Evolutionary conservation across 2,797 vertebrate species (phyloP).

Genomic region (Phoxinus dragarum): DNA sequence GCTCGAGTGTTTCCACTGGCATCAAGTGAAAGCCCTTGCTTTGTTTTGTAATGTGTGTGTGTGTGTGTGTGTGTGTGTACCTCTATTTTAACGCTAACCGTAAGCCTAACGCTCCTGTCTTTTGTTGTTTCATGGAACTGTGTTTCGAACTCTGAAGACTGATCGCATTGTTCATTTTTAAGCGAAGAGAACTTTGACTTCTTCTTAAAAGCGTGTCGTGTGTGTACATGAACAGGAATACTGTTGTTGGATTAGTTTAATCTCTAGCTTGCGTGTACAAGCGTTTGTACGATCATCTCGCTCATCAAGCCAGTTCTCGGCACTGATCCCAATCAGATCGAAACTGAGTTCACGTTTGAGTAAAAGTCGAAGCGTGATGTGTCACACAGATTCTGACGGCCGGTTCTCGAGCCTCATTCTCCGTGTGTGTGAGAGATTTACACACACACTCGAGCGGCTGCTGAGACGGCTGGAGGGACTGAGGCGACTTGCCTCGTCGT

Average conservation of each 20-base stretch:
- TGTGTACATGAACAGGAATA: background rate
- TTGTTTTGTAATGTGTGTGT: conserved; percentile 13
- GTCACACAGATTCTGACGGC: background rate
- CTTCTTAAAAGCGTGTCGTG: background rate
- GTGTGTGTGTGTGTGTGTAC: background rate
- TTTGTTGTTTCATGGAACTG: conserved; percentile 4
- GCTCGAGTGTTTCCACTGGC: background rate
- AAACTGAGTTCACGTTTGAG: background rate
- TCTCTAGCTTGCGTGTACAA: background rate
- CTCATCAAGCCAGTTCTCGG: background rate
- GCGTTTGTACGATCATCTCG: background rate
- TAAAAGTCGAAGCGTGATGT: background rate
- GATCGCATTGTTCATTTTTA: background rate
- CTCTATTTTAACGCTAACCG: background rate
- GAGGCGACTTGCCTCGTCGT: conserved; percentile 79
- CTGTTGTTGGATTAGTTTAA: background rate
- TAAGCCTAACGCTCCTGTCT: conserved; percentile 3
- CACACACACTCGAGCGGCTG: conserved; percentile 4
- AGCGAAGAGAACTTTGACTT: background rate
- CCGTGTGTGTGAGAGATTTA: background rate
- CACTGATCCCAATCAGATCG: background rate
- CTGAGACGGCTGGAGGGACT: conserved; percentile 50
- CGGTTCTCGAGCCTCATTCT: background rate
- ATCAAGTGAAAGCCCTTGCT: background rate
- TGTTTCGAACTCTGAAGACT: conserved; percentile 22